Conservation (phyloP, 92 coral and sea anemone genomes). For the Palythoa grandiflora region DNA sequence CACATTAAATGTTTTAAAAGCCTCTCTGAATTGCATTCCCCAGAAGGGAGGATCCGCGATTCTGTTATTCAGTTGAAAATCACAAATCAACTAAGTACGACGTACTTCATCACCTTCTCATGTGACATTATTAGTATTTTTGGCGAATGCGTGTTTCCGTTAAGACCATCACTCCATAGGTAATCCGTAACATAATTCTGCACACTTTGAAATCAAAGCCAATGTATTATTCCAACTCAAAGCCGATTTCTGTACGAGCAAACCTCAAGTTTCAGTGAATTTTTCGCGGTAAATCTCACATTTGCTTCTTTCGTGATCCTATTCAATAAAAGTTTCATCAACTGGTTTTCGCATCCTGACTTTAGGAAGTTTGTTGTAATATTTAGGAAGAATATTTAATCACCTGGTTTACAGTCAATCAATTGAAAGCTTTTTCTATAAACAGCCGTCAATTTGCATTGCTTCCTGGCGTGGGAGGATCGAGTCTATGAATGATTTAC, state of each 20-base stretch:
- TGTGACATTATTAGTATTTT: slow-evolving; percentile 23
- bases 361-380: slow-evolving; percentile 29
- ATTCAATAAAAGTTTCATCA: background rate
- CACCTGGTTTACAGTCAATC: slow-evolving; percentile 44
- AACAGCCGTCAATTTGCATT: slow-evolving; percentile 32
- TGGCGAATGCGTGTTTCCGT: slow-evolving; percentile 51
- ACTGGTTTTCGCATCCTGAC: background rate
- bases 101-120: background rate
- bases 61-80: slow-evolving; percentile 1
- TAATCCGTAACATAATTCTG: background rate
- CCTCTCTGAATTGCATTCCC: background rate
- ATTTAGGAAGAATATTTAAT: slow-evolving; percentile 33
- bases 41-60: slow-evolving; percentile 9
- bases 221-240: no score
- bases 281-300: background rate
- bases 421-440: slow-evolving; percentile 16
- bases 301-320: slow-evolving; percentile 26
- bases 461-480: slow-evolving; percentile 37
- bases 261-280: background rate
- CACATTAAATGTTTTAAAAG: no score
- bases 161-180: background rate
- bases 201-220: background rate
- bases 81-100: background rate
- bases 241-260: background rate
- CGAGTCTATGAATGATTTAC: background rate